These are phyloP conservation scores for Dicentrarchus labrax DNA, from an alignment of 2,113 vertebrate genomes.

Conservation along the genomic window DNA sequence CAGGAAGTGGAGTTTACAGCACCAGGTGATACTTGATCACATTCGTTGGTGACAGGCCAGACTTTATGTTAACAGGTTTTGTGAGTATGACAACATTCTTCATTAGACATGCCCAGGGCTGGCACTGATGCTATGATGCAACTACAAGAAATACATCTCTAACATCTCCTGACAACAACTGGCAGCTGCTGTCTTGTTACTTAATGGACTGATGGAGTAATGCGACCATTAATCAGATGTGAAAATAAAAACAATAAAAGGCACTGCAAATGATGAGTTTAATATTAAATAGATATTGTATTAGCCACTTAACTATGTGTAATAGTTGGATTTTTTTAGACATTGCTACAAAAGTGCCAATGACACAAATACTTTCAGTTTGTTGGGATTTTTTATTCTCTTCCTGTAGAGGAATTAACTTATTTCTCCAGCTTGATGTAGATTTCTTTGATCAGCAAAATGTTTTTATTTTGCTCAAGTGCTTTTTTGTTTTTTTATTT, in stretches of 20 bases:
- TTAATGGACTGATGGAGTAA: not conserved
- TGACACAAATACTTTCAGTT: not conserved
- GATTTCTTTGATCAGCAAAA: not conserved
- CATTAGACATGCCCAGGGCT: not conserved
- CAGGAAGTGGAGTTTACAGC: too few species aligned
- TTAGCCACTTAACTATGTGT: not conserved
- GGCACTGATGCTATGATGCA: not conserved
- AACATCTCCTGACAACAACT: not conserved
- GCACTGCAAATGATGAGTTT: not conserved
- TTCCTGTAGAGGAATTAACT: not conserved
- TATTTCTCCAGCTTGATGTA: not conserved
- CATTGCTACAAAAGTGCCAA: conserved; percentile 22
- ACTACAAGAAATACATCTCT: not conserved
- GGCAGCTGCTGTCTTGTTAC: not conserved
- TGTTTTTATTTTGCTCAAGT: not conserved
- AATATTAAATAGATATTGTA: conserved; percentile 1
- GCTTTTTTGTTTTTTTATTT: not conserved
- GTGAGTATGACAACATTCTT: not conserved
- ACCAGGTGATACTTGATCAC: too few species aligned
- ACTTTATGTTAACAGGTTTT: not conserved
- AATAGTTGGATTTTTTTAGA: not conserved
- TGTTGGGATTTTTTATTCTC: not conserved
- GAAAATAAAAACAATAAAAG: not conserved
- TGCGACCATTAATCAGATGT: not conserved
- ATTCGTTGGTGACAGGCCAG: not conserved